Evolutionary conservation across 1,140 invertebrate genomes (phyloP).

Genomic region (Drosophila orosa): DNA sequence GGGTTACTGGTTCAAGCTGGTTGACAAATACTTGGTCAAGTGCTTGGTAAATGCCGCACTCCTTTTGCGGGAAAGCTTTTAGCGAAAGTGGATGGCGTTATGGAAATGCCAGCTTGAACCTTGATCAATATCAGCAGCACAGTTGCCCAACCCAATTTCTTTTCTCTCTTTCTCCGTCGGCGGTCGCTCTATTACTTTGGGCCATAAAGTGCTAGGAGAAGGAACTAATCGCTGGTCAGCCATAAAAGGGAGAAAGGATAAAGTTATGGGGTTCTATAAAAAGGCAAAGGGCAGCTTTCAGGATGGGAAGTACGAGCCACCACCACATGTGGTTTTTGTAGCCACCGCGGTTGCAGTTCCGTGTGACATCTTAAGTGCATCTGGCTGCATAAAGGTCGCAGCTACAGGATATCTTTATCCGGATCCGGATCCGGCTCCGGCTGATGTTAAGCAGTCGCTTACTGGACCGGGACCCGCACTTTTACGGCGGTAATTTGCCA

Average conservation of each 20-base stretch:
- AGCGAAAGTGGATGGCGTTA: constrained; percentile 43
- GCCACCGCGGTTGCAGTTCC: constrained; percentile 47
- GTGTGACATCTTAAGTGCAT: constrained; percentile 80
- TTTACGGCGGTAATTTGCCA: constrained; percentile 47
- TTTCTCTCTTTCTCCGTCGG: background rate
- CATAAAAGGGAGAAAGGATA: constrained; percentile 55
- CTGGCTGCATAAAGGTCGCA: constrained; percentile 38
- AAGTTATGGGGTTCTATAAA: constrained; percentile 70
- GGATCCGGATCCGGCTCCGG: constrained; percentile 20
- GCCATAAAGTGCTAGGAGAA: constrained; percentile 58
- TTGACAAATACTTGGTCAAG: constrained; percentile 48
- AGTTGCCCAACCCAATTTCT: constrained; percentile 1
- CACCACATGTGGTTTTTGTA: constrained; percentile 63
- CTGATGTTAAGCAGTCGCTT: constrained; percentile 41
- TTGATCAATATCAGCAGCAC: constrained; percentile 42
- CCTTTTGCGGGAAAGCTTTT: constrained; percentile 43
- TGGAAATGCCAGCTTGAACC: constrained; percentile 49
- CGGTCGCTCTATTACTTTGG: constrained; percentile 21
- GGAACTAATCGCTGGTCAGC: constrained; percentile 70
- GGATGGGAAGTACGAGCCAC: background rate
- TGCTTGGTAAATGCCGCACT: constrained; percentile 41
- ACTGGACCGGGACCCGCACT: constrained; percentile 15
- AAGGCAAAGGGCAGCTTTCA: background rate
- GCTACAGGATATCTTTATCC: background rate
- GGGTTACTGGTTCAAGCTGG: constrained; percentile 45